Evolutionary conservation across 2,888 invertebrate species (phyloP), one percentile per base, ranked within the genome.

Genomic region (Ormyrus thymus): DNA sequence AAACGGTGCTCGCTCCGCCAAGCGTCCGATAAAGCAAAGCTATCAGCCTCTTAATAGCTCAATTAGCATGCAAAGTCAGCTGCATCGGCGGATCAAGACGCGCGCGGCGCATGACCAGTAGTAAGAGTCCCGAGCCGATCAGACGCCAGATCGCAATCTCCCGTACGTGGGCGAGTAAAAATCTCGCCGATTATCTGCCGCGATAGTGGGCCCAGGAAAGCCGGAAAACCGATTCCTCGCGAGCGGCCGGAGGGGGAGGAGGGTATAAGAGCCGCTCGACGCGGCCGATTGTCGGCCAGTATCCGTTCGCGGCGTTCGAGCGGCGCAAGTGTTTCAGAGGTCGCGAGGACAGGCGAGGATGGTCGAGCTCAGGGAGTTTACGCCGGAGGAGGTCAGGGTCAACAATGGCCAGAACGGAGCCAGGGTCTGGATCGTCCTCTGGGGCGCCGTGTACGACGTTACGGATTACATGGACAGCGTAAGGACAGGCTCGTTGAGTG

Each of bases 401-500:
- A 90, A 92, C 69, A 92, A 93, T 86, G 95, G 95, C 0, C 90
- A 90, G 82, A 90, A 91, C 55, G 92, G 91, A 5, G 85, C 90
- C 0, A 91, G 91, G 0, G 87, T 91, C 0, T 95, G 95, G 95
- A 87, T 95, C 64, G 91, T 95, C 46, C 91, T 94, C 83, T 93
- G 92, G 84, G 93, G 94, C 85, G 86, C 85, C 45, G 93, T 95
- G 5, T 95, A 95, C 85, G 94, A 95, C 89, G 92, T 95, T 82
- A 94, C 94, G 2, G 90, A 91, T 8, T 95, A 93, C 85, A 81
- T 93, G 0, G 85, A 91, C 7, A 91, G 94, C 90, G 94, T 94
- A 87, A 0, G 68, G 75, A 29, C 29, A 1, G 29, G 29, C 29
- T 29, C 29, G 1, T 29, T n/a, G n/a, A n/a, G n/a, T n/a, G n/a